A percentile compares a stretch with the other conserved stretches of the same genome.
Conservation (phyloP, 2,888 invertebrate species). For the Drosophila macrospina region DNA sequence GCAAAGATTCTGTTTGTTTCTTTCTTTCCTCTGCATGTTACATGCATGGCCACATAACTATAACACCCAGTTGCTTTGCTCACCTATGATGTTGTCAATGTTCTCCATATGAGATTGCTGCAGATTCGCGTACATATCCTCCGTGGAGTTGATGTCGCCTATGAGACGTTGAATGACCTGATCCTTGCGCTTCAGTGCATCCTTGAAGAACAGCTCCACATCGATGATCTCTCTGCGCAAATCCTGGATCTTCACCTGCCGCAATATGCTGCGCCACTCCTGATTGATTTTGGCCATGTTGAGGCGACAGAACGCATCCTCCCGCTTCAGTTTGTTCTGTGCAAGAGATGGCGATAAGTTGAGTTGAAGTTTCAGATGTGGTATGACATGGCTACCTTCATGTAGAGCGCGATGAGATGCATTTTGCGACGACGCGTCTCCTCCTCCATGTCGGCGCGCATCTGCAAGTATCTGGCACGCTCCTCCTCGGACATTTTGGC, state of each 20-base stretch:
- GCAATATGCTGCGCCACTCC: constrained; percentile 92
- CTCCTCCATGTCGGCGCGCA: constrained; percentile 92
- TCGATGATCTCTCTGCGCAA: constrained; percentile 90
- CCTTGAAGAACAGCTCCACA: constrained; percentile 82
- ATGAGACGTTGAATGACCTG: constrained; percentile 88
- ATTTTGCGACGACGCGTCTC: constrained; percentile 92
- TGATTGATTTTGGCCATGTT: constrained; percentile 94
- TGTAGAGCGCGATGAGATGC: constrained; percentile 91
- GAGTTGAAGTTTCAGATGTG: too few relatives aligned
- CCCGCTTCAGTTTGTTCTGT: constrained; percentile 93
- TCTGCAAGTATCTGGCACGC: constrained; percentile 91
- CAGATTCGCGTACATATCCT: constrained; percentile 90
- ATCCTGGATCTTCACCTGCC: constrained; percentile 91
- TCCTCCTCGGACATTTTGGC: constrained; percentile 95
- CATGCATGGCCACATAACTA: too few relatives aligned
- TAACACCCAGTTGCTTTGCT: constrained; percentile 36
- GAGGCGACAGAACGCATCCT: constrained; percentile 91
- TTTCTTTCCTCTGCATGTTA: too few relatives aligned
- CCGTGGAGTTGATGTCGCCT: constrained; percentile 89
- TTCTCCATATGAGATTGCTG: constrained; percentile 91
- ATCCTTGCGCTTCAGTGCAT: constrained; percentile 89
- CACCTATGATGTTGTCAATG: constrained; percentile 90
- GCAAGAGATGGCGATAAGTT: constrained; percentile 48
- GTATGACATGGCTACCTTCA: constrained; percentile 88
- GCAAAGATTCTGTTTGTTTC: too few relatives aligned